Base-by-base conservation (phyloP, 1,140 invertebrate species). In the Belonocnema kinseyi region DNA sequence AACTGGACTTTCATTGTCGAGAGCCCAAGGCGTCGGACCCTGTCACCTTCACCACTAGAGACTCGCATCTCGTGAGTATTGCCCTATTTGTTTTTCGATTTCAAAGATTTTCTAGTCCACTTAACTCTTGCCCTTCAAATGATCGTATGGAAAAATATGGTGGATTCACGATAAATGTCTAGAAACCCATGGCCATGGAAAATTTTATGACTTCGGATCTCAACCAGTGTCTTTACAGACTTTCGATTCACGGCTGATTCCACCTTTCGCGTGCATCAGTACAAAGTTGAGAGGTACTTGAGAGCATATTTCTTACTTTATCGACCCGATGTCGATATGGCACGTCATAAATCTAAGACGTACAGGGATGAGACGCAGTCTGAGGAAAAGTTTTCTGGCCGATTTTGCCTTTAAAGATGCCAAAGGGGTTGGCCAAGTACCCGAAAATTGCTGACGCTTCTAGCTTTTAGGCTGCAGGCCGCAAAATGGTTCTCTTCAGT, bases 1-100 rank as follows among this genome's bases (percentile, higher is more conserved):
- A 96, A 74, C 91, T 99, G 66, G 95, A 97, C 85, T 99, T 97
- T 92, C 94, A 96, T 85, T 99, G 97, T 91, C 95, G 95, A 26
- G 95, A 97, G 50, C 95, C 96, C 0, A 96, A 96, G 84, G 94
- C 94, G 14, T 95, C 96, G 61, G 97, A 98, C 89, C 97, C 97
- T 0, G 95, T 98, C 77, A 97, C 97, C 4, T 98, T 98, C 90
- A 97, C 96, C 71, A 97, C 97, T 1, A 94, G 95, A 75, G 96
- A 98, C 86, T 97, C 97, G 4, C 96, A 97, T 92, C 93, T 98
- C 93, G 95, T 96, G 88, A 95, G 93, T 93, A 89, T 77, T 76
- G 53, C 74, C 80, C 76, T 56, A 51, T 81, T 81, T 70, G 14
- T 78, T 80, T 74, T 19, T 54, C 54, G 72, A 77, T 81, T 74